Evolutionary conservation across 1,140 invertebrate genomes (phyloP), one percentile per base, ranked within the genome.

Genomic region (Caerostris darwini): DNA sequence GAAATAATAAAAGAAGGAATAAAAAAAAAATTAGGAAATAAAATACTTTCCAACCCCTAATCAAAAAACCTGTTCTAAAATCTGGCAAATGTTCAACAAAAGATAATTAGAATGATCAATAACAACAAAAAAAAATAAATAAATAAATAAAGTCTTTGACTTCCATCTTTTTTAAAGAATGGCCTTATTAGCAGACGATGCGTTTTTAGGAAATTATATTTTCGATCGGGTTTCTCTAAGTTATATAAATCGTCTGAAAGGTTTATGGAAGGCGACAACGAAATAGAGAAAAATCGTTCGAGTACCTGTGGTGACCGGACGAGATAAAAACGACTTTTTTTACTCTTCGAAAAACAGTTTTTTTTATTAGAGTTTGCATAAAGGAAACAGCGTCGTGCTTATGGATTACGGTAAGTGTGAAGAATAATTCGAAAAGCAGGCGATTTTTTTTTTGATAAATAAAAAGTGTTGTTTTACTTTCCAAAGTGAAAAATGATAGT

Each of bases 211-310:
- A 19, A 71, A 71, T 34, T 4, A 19, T 71, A 71, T 71, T 71
- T 71, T 71, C 5, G n/a, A 7, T 71, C 19, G 19, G 67, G 19
- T 19, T 71, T 19, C n/a, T 71, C 19, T 7, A 71, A 71, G 67
- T 71, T 7, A 67, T 67, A 34, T 34, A 34, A 34, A 67, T 67
- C 61, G 61, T 67, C 61, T 67, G 61, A 14, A 50, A 71, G 19
- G 34, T 71, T 71, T 71, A 71, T 71, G 19, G 67, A 50, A 8
- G 19, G 67, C 19, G 67, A 50, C 67, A 71, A 71, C 67, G n/a
- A 71, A 71, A 71, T n/a, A 71, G 67, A 50, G 67, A 34, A 19
- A n/a, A 71, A 71, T 71, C 19, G 67, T 71, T 71, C 34, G 19
- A 19, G 67, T 71, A 71, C 19, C 19, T 19, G 67, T 50, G 19